These are phyloP conservation scores for Unio pictorum DNA, from an alignment of 2,888 invertebrate species.

Conservation along the genomic window DNA sequence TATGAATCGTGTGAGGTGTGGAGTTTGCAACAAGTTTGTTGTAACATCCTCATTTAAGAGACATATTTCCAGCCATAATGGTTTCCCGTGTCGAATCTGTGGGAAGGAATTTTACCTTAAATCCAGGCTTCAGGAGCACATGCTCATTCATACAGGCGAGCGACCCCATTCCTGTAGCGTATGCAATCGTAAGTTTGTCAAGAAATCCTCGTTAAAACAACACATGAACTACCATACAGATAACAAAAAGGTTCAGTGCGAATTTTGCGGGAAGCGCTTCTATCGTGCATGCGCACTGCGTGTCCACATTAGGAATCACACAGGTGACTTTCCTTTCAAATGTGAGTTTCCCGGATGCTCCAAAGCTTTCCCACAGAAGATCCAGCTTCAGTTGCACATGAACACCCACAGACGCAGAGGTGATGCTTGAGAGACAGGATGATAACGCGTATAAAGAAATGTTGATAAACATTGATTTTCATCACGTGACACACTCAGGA, in stretches of 20 bases:
- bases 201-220: conserved; percentile 29
- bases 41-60: conserved; percentile 31
- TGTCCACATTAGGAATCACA: conserved; percentile 34
- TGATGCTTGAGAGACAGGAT: too few relatives aligned
- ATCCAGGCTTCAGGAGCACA: conserved; percentile 31
- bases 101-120: conserved; percentile 30
- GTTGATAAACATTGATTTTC: too few relatives aligned
- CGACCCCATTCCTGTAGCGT: conserved; percentile 23
- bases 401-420: conserved; percentile 4
- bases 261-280: conserved; percentile 27
- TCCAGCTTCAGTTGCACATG: conserved; percentile 28
- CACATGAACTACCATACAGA: conserved; percentile 35
- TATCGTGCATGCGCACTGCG: conserved; percentile 34
- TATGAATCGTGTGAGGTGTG: conserved; percentile 24
- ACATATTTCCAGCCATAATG: conserved; percentile 31
- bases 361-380: conserved; percentile 31
- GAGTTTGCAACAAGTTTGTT: conserved; percentile 29
- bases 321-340: conserved; percentile 30
- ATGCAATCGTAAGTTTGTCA: conserved; percentile 28
- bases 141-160: conserved; percentile 22
- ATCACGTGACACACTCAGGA: too few relatives aligned
- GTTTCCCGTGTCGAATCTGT: conserved; percentile 27
- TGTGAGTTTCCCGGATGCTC: conserved; percentile 30
- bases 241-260: conserved; percentile 21
- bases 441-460: too few relatives aligned